phyloP scores from a whole-genome alignment of 2,888 invertebrate genomes.

The Taphrorychus bicolor region DNA sequence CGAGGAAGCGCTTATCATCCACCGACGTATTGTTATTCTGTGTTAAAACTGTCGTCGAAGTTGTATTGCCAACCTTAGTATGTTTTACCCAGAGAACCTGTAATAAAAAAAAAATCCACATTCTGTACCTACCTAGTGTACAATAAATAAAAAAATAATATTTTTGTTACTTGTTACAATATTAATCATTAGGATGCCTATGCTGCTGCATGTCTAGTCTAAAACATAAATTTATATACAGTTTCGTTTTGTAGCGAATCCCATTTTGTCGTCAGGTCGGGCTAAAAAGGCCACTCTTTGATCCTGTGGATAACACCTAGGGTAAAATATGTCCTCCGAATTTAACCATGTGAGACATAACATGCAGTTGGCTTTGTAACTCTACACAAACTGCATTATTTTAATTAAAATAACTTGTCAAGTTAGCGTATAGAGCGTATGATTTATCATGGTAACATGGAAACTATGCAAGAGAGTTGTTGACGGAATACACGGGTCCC shows the following conservation, averaged over 20 bases:
- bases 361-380: not conserved
- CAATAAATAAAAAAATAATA: too few species aligned
- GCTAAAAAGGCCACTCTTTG: not conserved
- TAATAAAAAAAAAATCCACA: too few species aligned
- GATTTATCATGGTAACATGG: too few species aligned
- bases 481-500: too few species aligned
- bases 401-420: not conserved
- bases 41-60: constrained; percentile 57
- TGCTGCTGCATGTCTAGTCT: not conserved
- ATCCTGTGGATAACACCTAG: not conserved
- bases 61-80: constrained; percentile 67
- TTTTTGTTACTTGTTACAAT: not conserved
- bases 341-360: not conserved
- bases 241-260: not conserved
- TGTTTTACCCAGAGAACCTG: constrained; percentile 76
- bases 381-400: not conserved
- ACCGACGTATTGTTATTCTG: constrained; percentile 71
- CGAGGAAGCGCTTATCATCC: constrained; percentile 71
- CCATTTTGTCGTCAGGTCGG: not conserved
- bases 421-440: too few species aligned
- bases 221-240: not conserved
- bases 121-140: too few species aligned
- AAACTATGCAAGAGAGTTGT: too few species aligned
- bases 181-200: not conserved
- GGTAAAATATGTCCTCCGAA: not conserved